A percentile compares a stretch with the other conserved stretches of the same genome.
Conservation (phyloP, 2,797 vertebrate species). For the Chromobotia macracanthus region DNA sequence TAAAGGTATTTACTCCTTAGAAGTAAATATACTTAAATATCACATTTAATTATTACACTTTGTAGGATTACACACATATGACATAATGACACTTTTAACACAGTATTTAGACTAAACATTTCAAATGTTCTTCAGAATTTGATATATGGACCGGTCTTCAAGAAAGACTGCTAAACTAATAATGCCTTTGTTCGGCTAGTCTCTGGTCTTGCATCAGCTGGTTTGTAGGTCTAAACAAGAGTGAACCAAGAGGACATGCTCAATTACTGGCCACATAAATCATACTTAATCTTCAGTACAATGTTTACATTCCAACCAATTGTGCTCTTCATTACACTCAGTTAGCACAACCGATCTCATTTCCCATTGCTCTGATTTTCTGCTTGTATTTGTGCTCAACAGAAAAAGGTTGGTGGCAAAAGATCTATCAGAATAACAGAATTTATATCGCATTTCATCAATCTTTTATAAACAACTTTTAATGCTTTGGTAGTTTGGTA, state of each 20-base stretch:
- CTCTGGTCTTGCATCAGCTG: not conserved
- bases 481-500: too few species aligned
- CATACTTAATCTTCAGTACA: slow-evolving; percentile 42
- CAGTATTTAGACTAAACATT: too few species aligned
- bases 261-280: slow-evolving; percentile 36
- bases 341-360: slow-evolving; percentile 7
- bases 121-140: too few species aligned
- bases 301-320: slow-evolving; percentile 5
- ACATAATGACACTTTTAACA: too few species aligned
- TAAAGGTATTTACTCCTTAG: too few species aligned
- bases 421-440: too few species aligned
- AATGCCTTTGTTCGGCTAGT: slow-evolving; percentile 8
- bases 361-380: not conserved
- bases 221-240: slow-evolving; percentile 16
- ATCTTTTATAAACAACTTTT: too few species aligned
- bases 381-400: not conserved
- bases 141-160: not conserved
- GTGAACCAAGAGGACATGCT: slow-evolving; percentile 25
- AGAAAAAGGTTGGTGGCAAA: too few species aligned
- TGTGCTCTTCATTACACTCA: slow-evolving; percentile 12
- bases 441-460: too few species aligned
- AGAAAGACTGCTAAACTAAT: slow-evolving; percentile 3
- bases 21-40: too few species aligned
- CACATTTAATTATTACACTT: too few species aligned
- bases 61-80: too few species aligned